Conservation (phyloP, 2,797 vertebrate genomes). For the Gephyroberyx darwinii region DNA sequence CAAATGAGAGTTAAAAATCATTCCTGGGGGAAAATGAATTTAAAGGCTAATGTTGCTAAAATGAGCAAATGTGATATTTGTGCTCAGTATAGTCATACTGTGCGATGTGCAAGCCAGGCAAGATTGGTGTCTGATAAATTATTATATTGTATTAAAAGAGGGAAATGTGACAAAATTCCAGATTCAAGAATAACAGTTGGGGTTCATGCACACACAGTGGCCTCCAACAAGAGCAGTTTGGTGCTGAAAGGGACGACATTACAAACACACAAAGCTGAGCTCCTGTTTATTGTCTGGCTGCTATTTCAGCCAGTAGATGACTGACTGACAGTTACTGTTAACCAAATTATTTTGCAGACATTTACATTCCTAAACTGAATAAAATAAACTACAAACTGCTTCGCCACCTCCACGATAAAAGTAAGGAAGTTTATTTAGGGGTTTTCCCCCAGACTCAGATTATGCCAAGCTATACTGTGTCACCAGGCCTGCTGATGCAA, state of each 20-base stretch:
- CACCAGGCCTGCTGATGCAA: neutral
- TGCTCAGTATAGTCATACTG: neutral
- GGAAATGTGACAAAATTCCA: neutral
- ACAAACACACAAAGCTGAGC: neutral
- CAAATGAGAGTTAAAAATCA: neutral
- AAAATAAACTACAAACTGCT: slow-evolving; percentile 14
- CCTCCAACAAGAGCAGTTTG: neutral
- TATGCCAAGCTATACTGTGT: neutral
- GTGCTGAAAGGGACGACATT: neutral
- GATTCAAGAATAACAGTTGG: neutral
- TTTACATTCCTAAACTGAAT: slow-evolving; percentile 17
- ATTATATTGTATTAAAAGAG: neutral
- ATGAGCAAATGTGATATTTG: neutral
- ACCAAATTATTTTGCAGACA: slow-evolving; percentile 30
- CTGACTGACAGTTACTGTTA: slow-evolving; percentile 33
- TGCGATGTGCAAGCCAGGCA: neutral
- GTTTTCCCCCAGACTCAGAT: neutral
- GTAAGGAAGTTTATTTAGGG: no score
- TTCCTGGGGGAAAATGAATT: neutral
- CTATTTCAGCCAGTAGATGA: no score
- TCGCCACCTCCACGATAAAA: neutral
- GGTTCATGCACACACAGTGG: neutral
- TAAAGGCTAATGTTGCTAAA: neutral
- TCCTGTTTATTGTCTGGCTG: no score
- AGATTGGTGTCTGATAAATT: neutral